A percentile compares a stretch with the other conserved stretches of the same genome.
phyloP scores from a whole-genome alignment of 2,888 invertebrate genomes.

The Noctua janthina region DNA sequence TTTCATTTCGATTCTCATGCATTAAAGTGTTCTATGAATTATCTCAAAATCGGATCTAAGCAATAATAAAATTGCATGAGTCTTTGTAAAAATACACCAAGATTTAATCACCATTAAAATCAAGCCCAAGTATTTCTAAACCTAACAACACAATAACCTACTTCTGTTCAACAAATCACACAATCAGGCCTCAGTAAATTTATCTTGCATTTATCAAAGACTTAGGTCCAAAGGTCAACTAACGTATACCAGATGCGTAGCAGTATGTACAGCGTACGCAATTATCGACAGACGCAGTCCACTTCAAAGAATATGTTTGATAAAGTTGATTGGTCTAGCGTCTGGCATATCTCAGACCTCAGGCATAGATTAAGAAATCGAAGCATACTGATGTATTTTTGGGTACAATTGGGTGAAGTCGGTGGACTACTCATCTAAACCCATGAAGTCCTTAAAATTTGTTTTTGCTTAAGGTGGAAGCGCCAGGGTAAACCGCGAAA shows the following conservation, averaged over 20 bases:
- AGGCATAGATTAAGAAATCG: slow-evolving; percentile 17
- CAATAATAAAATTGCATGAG: too few relatives aligned
- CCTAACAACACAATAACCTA: slow-evolving; percentile 32
- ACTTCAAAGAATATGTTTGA: slow-evolving; percentile 64
- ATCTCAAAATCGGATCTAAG: too few relatives aligned
- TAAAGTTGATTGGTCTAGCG: slow-evolving; percentile 67
- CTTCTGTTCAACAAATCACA: slow-evolving; percentile 56
- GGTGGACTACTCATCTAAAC: background rate
- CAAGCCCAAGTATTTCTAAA: slow-evolving; percentile 12
- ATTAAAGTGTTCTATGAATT: background rate
- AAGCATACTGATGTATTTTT: background rate
- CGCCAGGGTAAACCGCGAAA: too few relatives aligned
- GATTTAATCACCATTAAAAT: slow-evolving; percentile 12
- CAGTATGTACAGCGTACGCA: slow-evolving; percentile 40
- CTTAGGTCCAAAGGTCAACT: slow-evolving; percentile 68
- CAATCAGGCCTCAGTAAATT: slow-evolving; percentile 65
- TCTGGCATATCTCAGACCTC: slow-evolving; percentile 59
- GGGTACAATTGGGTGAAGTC: background rate
- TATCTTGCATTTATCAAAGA: slow-evolving; percentile 61
- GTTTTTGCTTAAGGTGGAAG: background rate
- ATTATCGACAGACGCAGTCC: slow-evolving; percentile 60
- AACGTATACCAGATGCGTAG: slow-evolving; percentile 67
- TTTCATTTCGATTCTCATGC: background rate
- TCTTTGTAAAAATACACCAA: background rate
- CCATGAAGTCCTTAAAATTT: background rate